Evolutionary conservation across 1,140 invertebrate species (phyloP), one percentile per base, ranked within the genome.

Genomic region (Ceratosolen fusciceps): DNA sequence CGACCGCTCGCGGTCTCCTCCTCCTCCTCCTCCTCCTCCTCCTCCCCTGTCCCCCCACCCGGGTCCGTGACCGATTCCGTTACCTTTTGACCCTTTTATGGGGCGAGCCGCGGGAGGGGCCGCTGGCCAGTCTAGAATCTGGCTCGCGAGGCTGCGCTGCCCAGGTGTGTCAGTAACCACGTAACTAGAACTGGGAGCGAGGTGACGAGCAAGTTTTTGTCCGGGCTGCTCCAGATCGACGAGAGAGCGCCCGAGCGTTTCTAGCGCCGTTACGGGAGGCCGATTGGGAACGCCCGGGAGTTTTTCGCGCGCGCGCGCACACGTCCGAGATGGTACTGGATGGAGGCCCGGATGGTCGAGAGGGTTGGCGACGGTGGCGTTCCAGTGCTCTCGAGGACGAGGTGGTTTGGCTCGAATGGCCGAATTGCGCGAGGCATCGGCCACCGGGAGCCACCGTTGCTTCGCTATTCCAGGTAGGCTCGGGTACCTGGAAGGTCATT

Each of bases 121-220:
- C 7, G 26, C 19, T 34, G 37, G 5, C 24, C 26, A 26, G 7
- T 21, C 24, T 16, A 52, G 49, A 54, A 76, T 76, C 74, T 76
- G 47, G 62, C 62, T 67, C 62, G 58, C 1, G 74, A 71, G 72
- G 73, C 10, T 29, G 19, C 7, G 56, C n/a, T 24, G 56, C 21
- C 2, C 76, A 72, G 60, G 60, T 65, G 60, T 65, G 60, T 65
- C 60, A 65, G 60, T n/a, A n/a, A n/a, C 31, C 21, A 76, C 79
- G 74, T 82, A 83, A 82, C 81, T 83, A 81, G 81, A 84, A 67
- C 77, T 82, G 80, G 76, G 77, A 79, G 67, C 70, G 74, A 82
- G 81, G 82, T 79, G 82, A 84, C 82, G 79, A 82, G 82, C 80
- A 79, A 82, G 77, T 84, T 84, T 84, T 82, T 83, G 75, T 47